Base-by-base conservation (phyloP, 2,888 invertebrate genomes). In the Andricus quercusramuli region DNA sequence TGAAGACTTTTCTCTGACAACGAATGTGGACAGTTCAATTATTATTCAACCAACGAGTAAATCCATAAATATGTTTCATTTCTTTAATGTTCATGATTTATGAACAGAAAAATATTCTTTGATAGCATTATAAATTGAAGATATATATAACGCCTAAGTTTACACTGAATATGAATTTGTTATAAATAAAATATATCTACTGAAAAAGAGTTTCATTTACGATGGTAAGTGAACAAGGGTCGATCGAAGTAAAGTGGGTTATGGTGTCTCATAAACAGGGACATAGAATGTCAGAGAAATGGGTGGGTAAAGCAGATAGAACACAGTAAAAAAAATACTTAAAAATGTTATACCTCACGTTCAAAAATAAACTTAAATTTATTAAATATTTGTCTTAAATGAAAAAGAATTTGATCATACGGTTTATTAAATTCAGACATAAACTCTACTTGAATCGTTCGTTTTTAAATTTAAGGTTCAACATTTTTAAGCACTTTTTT, bases 251-350 rank as follows among this genome's bases (percentile, higher is more conserved):
- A 17, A 66, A 37, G 6, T 66, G 22, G 66, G 44, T 44, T 68
- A 68, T 68, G 68, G 68, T 41, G 68, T 68, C 22, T 68, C 44
- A 66, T 66, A 29, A 37, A 66, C 37, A 44, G 44, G 41, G 44
- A 22, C n/a, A 44, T 68, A 68, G 67, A 44, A 67, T 5, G 67
- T 41, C 22, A 22, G 25, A 68, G 68, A 68, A 47, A 47, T 17
- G 5, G 47, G 47, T 17, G 47, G 15, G 47, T 47, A 47, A 47
- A 47, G 17, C 17, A 47, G 17, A 17, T 15, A 47, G 47, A 17
- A 17, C 17, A 17, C 17, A 17, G 47, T 47, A 17, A 47, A 47
- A 15, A 44, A 15, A 47, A 47, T 17, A 47, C 4, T 17, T 47
- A 47, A 47, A 47, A 17, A 47, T 17, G 4, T 15, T 47, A 47